Evolutionary conservation across 35 echinoderm and acorn worm species (phyloP).

Genomic region (Apostichopus japonicus): DNA sequence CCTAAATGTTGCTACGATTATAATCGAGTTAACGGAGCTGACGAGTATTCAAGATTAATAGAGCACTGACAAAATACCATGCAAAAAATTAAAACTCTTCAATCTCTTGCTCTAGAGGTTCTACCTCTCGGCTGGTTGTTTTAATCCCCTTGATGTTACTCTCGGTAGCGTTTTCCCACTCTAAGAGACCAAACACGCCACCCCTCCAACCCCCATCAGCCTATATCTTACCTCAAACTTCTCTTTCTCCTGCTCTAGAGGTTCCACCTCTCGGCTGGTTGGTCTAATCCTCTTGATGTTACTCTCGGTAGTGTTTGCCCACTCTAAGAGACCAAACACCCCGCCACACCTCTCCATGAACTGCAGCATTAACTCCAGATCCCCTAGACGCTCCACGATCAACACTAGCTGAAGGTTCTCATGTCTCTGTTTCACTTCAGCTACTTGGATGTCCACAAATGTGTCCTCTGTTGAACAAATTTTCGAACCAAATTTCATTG

Average conservation of each 20-base stretch:
- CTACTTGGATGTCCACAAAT: constrained; percentile 81
- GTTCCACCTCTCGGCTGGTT: constrained; percentile 69
- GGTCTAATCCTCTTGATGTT: constrained; percentile 73
- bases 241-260: constrained; percentile 73
- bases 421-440: constrained; percentile 76
- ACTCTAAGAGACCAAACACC: constrained; percentile 75
- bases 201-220: not conserved
- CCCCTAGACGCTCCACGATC: constrained; percentile 72
- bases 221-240: constrained; percentile 59
- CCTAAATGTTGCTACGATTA: too few species aligned
- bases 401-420: constrained; percentile 62
- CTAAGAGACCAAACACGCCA: constrained; percentile 66
- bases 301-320: constrained; percentile 78
- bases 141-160: constrained; percentile 63
- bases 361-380: constrained; percentile 87
- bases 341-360: constrained; percentile 91
- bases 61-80: too few species aligned
- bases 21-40: too few species aligned
- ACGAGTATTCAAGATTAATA: too few species aligned
- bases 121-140: constrained; percentile 68
- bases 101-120: constrained; percentile 80
- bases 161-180: constrained; percentile 82
- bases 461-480: constrained; percentile 78
- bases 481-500: not conserved
- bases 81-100: too few species aligned